Evolutionary conservation across 2,113 vertebrate genomes (phyloP), one percentile per base, ranked within the genome.

Genomic region (Takifugu flavidus): DNA sequence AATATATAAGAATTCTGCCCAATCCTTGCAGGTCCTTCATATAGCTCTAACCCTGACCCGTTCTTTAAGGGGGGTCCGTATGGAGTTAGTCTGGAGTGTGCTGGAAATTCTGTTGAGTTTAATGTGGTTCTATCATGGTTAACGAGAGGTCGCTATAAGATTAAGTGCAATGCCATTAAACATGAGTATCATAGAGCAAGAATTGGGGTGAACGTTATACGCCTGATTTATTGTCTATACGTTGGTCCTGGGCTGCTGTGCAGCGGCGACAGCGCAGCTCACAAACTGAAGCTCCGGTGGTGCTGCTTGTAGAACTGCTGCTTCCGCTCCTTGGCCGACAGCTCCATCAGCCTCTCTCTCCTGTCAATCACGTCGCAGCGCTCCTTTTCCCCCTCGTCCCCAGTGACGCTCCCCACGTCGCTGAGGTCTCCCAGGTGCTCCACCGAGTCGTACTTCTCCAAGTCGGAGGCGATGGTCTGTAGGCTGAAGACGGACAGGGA

Each of bases 401-500:
- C 85, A 0, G 83, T 84, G 2, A 82, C 62, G 53, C 86, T 92
- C 0, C 82, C 86, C 2, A 91, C 88, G 0, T 91, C 91, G 53
- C 91, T 91, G 45, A 93, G 58, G 44, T 94, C 85, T 0, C 91
- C 85, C 39, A 98, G 80, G 66, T 98, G 95, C 75, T 97, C 95
- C 6, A 98, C 83, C 0, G 95, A 97, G 80, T 98, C 95, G 1
- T 93, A 96, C 60, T 97, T 96, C 90, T 97, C 94, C 65, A 98
- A 78, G 85, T 98, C 95, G 0, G 95, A 96, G 6, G 94, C 94
- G 59, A 96, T 94, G 51, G 94, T 96, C 82, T 94, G 94, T 67
- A 96, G 90, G 78, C 94, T 96, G 67, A 96, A 88, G 50, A 95
- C 89, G 0, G 94, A 96, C 2, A 93, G 82, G 0, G 92, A 92